Percentiles rank a stretch among this genome's conserved stretches.
Conservation (phyloP, 2,113 vertebrate genomes). For the Paracanthobrama guichenoti region DNA sequence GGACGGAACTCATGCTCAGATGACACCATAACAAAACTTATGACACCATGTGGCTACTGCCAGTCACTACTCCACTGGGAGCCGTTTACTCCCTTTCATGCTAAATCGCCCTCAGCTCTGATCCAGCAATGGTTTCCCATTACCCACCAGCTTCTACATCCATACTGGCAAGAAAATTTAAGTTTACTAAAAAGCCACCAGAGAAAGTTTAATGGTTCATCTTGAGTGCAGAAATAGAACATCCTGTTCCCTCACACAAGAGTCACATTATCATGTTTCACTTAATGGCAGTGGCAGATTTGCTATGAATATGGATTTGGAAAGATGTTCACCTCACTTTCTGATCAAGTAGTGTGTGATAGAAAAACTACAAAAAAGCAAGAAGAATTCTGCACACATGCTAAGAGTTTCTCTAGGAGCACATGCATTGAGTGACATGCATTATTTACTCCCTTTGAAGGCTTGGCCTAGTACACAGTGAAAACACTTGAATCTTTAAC, state of each 20-base stretch:
- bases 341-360: not conserved
- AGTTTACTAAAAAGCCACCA: constrained; percentile 16
- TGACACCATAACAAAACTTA: constrained; percentile 54
- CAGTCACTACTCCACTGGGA: constrained; percentile 47
- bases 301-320: not conserved
- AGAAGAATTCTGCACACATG: not conserved
- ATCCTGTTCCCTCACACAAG: not conserved
- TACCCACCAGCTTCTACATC: not conserved
- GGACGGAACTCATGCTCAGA: constrained; percentile 4
- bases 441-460: constrained; percentile 15
- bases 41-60: constrained; percentile 62
- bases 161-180: not conserved
- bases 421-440: not conserved
- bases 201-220: constrained; percentile 3
- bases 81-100: constrained; percentile 32
- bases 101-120: not conserved
- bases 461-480: not conserved
- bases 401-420: not conserved
- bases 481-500: constrained; percentile 31
- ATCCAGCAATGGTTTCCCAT: not conserved
- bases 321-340: not conserved
- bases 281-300: not conserved
- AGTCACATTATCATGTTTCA: not conserved
- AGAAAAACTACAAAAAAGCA: not conserved
- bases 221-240: not conserved